A percentile compares a stretch with the other conserved stretches of the same genome.
phyloP scores from a whole-genome alignment of 2,888 invertebrate species.

The Hyppa rectilinea region DNA sequence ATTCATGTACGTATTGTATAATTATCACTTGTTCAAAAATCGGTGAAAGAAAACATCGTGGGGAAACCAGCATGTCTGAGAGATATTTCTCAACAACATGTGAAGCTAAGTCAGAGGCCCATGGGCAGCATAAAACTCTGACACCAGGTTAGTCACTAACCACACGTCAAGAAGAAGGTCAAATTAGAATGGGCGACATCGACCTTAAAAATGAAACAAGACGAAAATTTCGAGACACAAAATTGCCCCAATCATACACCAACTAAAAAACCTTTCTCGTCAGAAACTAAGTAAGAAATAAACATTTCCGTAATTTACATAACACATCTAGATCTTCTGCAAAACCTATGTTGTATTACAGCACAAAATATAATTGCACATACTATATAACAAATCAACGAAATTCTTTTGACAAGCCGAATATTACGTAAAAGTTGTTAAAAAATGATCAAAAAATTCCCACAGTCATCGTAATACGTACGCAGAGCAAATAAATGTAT shows the following conservation, averaged over 20 bases:
- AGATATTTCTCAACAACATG: no score
- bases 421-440: constrained; percentile 55
- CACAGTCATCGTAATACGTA: constrained; percentile 51
- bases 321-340: constrained; percentile 57
- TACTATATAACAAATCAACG: constrained; percentile 37
- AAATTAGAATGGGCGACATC: constrained; percentile 28
- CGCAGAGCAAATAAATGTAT: constrained; percentile 64
- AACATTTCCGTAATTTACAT: constrained; percentile 54
- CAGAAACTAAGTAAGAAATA: constrained; percentile 36
- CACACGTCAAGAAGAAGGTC: no score
- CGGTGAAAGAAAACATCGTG: no score
- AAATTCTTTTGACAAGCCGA: constrained; percentile 31
- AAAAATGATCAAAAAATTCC: constrained; percentile 57
- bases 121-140: no score
- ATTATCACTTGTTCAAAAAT: no score
- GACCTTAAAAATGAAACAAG: constrained; percentile 36
- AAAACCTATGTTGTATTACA: constrained; percentile 54
- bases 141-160: no score
- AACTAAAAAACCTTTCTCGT: constrained; percentile 41
- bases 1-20: no score
- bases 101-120: no score
- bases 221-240: constrained; percentile 26
- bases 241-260: constrained; percentile 47
- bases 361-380: constrained; percentile 24
- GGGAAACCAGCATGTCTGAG: no score